Percentiles rank a stretch among this genome's conserved stretches.
Conservation (phyloP, 2,797 vertebrate genomes). For the Tapera naevia region DNA sequence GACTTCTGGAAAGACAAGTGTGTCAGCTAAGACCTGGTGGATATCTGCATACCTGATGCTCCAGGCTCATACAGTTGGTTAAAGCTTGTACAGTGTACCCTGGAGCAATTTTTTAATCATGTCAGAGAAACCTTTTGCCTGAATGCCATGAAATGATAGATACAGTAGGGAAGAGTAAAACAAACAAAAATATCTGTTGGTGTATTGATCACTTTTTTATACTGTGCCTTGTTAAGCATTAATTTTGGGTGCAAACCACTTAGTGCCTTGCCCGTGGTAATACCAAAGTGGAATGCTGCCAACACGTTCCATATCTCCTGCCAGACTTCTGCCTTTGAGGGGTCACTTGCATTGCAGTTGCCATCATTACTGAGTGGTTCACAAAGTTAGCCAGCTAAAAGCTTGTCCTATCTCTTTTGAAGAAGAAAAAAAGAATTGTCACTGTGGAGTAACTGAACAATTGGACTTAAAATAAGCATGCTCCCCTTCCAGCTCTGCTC, state of each 20-base stretch:
- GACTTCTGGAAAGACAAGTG: neutral
- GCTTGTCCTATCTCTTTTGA: neutral
- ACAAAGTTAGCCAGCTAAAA: neutral
- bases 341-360: neutral
- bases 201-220: neutral
- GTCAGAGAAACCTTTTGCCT: neutral
- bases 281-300: neutral
- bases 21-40: neutral
- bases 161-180: neutral
- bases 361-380: neutral
- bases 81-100: neutral
- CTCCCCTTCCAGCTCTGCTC: neutral
- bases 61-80: neutral
- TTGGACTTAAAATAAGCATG: constrained; percentile 25
- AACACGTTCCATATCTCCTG: neutral
- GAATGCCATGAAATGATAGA: neutral
- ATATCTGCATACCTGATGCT: neutral
- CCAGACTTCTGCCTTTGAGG: neutral
- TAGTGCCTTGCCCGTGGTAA: neutral
- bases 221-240: neutral
- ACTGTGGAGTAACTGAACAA: neutral
- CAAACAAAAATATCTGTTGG: neutral
- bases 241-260: neutral
- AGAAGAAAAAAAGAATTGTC: neutral
- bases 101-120: neutral